A percentile compares a stretch with the other conserved stretches of the same genome.
Conservation (phyloP, 1,140 invertebrate species). For the Drosophila watanabei region DNA sequence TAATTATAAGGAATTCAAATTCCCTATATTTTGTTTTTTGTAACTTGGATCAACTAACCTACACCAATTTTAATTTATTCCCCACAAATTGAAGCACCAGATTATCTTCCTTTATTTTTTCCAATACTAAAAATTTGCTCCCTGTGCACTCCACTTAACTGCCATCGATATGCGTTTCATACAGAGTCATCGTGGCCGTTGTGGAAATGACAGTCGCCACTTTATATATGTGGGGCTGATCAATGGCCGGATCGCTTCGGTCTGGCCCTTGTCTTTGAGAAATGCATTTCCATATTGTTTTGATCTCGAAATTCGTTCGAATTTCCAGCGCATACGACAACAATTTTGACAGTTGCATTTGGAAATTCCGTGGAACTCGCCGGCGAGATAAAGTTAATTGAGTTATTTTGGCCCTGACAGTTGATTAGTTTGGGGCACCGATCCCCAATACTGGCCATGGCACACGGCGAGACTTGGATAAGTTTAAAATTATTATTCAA, state of each 20-base stretch:
- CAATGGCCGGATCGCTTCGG: conserved; percentile 59
- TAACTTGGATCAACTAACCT: background rate
- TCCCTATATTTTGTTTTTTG: background rate
- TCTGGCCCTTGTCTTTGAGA: conserved; percentile 65
- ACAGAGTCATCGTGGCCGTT: conserved; percentile 74
- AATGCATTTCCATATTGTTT: conserved; percentile 82
- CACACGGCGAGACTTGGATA: conserved; percentile 47
- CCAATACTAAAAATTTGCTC: background rate
- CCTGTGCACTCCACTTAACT: conserved; percentile 38
- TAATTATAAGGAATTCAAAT: background rate
- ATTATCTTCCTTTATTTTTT: background rate
- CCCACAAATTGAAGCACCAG: background rate
- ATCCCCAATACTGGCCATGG: conserved; percentile 5
- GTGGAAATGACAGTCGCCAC: conserved; percentile 77
- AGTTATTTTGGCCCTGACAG: conserved; percentile 77
- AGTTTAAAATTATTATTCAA: conserved; percentile 79
- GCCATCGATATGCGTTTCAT: conserved; percentile 73
- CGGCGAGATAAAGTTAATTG: conserved; percentile 76
- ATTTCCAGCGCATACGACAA: conserved; percentile 63
- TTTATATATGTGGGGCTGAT: conserved; percentile 78
- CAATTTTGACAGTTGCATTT: conserved; percentile 81
- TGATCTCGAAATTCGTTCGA: conserved; percentile 79
- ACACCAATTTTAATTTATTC: background rate
- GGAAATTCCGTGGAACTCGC: conserved; percentile 70
- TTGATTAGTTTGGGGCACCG: conserved; percentile 73